Percentiles rank a stretch among this genome's conserved stretches.
phyloP scores from a whole-genome alignment of 1,140 invertebrate genomes.

The Aphis gossypii region DNA sequence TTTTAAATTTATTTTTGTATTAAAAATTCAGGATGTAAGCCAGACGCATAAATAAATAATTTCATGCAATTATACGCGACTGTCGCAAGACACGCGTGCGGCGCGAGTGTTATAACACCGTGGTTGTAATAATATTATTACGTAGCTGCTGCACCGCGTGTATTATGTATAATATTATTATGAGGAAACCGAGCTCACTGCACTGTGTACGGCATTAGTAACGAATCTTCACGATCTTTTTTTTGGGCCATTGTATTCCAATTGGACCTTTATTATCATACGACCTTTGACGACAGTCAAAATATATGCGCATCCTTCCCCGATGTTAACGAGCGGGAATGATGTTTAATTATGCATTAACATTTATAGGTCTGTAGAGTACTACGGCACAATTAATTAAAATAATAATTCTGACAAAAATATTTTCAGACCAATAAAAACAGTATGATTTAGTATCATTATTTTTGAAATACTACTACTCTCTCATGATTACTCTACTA shows the following conservation, averaged over 20 bases:
- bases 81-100: constrained; percentile 8
- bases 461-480: background rate
- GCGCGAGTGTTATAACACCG: background rate
- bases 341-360: background rate
- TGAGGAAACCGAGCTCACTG: background rate
- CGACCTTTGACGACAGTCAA: background rate
- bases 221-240: constrained; percentile 5
- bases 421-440: background rate
- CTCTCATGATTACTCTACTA: background rate
- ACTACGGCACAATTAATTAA: background rate
- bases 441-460: background rate
- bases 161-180: background rate
- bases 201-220: background rate
- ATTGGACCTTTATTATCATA: constrained; percentile 30
- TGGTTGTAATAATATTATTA: background rate
- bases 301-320: background rate
- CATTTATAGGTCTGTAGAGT: background rate
- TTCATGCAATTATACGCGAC: background rate
- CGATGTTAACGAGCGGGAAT: background rate
- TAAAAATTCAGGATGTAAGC: constrained; percentile 42
- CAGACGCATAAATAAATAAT: constrained; percentile 49
- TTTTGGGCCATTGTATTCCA: background rate
- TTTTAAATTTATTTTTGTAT: background rate
- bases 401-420: background rate
- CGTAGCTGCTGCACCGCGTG: background rate